Conservation (phyloP, 1,140 invertebrate genomes). For the silkworm (Bombyx mori) region DNA sequence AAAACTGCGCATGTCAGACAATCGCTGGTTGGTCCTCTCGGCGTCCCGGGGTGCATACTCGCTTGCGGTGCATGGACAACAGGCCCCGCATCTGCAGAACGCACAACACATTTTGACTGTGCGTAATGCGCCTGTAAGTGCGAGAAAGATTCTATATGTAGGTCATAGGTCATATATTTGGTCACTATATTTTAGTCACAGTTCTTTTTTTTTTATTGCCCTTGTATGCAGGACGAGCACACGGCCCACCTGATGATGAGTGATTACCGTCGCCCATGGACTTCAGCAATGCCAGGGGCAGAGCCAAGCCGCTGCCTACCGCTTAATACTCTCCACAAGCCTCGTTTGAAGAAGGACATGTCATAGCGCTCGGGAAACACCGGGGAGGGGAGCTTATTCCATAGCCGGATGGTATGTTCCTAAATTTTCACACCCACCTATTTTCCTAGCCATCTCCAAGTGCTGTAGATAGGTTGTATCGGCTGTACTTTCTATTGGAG, state of each 20-base stretch:
- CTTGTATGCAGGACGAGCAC: no score
- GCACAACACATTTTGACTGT: slow-evolving; percentile 21
- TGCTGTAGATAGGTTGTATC: slow-evolving; percentile 35
- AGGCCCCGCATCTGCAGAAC: slow-evolving; percentile 27
- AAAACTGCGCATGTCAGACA: slow-evolving; percentile 30
- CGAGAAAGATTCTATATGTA: neutral
- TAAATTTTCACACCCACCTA: slow-evolving; percentile 17
- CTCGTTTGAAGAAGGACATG: no score
- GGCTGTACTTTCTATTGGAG: slow-evolving; percentile 28
- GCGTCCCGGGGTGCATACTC: slow-evolving; percentile 24
- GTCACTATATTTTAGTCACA: neutral
- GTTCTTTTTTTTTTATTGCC: neutral
- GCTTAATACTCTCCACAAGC: no score
- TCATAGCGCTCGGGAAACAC: no score
- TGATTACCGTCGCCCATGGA: no score
- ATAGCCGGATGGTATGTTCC: neutral
- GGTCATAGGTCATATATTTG: neutral
- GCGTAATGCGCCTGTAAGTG: slow-evolving; percentile 24
- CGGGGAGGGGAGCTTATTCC: no score
- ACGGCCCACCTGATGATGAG: no score
- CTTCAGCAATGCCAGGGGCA: no score
- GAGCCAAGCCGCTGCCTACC: no score
- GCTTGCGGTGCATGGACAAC: slow-evolving; percentile 21
- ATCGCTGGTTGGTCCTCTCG: slow-evolving; percentile 12
- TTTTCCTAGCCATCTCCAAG: slow-evolving; percentile 25